Evolutionary conservation across 2,888 invertebrate genomes (phyloP).

Genomic region (Drosophila robusta): DNA sequence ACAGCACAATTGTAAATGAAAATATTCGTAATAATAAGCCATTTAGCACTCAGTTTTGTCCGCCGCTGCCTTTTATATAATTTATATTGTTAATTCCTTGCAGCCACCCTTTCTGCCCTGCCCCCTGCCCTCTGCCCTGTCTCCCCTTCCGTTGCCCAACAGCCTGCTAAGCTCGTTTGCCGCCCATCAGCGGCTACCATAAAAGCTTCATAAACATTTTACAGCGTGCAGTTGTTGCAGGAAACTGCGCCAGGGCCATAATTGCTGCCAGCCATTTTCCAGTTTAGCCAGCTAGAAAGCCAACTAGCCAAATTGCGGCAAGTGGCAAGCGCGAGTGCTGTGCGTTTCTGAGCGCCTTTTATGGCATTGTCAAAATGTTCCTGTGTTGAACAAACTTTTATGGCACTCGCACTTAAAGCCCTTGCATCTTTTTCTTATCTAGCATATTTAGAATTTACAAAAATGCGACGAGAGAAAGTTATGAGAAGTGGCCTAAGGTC

Average conservation of each 20-base stretch:
- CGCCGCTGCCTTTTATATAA: constrained; percentile 60
- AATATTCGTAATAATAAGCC: constrained; percentile 71
- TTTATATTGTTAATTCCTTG: constrained; percentile 76
- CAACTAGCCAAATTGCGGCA: constrained; percentile 33
- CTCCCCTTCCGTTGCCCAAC: not conserved
- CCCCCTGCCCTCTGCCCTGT: not conserved
- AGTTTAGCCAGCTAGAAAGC: constrained; percentile 59
- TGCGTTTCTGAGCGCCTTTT: constrained; percentile 25
- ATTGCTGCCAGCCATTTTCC: constrained; percentile 72
- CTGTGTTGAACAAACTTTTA: constrained; percentile 33
- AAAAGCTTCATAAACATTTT: constrained; percentile 80
- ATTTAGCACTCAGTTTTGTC: constrained; percentile 70
- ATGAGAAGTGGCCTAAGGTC: too few relatives aligned
- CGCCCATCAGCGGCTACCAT: constrained; percentile 58
- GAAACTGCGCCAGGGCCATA: constrained; percentile 64
- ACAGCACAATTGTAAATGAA: constrained; percentile 50
- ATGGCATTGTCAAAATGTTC: constrained; percentile 48
- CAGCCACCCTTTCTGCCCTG: constrained; percentile 3
- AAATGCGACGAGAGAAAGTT: not conserved
- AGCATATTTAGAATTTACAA: constrained; percentile 6
- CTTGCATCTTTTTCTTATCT: constrained; percentile 6
- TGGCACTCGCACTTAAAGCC: constrained; percentile 13
- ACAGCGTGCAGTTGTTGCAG: constrained; percentile 79
- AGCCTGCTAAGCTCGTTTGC: constrained; percentile 1
- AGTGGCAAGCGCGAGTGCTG: not conserved